phyloP scores from a whole-genome alignment of 2,888 invertebrate genomes.

The Pollenia amentaria region DNA sequence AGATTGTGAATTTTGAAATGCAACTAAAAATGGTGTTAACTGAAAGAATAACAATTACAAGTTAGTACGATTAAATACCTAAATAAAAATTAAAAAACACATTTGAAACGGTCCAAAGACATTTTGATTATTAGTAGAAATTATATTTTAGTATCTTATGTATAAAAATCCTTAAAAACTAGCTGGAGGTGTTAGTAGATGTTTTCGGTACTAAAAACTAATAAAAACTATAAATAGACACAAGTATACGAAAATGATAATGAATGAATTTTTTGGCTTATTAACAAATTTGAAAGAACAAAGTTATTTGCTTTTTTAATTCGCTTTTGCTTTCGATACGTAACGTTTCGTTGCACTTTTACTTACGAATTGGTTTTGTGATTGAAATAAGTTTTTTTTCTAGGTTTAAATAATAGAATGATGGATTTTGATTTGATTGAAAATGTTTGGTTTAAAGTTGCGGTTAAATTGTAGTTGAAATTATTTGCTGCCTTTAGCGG shows the following conservation, averaged over 20 bases:
- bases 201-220: neutral
- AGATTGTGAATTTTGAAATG: too few relatives aligned
- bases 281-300: conserved; percentile 43
- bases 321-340: neutral
- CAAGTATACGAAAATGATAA: conserved; percentile 21
- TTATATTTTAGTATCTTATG: conserved; percentile 20
- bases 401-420: conserved; percentile 33
- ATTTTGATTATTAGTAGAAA: conserved; percentile 36
- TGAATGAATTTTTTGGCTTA: conserved; percentile 49
- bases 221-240: neutral
- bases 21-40: neutral
- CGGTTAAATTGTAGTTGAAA: conserved; percentile 11
- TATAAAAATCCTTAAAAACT: conserved; percentile 2
- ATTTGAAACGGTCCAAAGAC: conserved; percentile 24
- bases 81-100: neutral
- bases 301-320: conserved; percentile 8
- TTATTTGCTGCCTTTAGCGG: conserved; percentile 80
- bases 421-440: conserved; percentile 38
- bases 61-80: neutral
- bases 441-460: conserved; percentile 52
- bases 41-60: neutral
- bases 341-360: conserved; percentile 34
- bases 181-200: conserved; percentile 34
- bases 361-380: conserved; percentile 70
- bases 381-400: conserved; percentile 18